A percentile compares a stretch with the other conserved stretches of the same genome.
Conservation (phyloP, 1,140 invertebrate species). For the Drosophila rufa region DNA sequence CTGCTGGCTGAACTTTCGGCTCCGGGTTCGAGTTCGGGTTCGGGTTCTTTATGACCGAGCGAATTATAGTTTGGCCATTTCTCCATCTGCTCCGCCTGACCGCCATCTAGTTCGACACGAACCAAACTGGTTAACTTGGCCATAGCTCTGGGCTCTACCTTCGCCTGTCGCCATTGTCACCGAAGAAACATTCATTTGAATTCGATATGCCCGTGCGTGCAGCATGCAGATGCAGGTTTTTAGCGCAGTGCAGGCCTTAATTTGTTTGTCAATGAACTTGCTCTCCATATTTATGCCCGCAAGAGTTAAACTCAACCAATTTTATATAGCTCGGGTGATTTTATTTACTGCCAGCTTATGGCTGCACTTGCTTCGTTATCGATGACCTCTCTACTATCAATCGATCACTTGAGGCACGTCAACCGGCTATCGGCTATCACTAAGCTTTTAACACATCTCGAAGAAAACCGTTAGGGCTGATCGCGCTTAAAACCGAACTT, state of each 20-base stretch:
- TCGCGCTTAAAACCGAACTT: too few relatives aligned
- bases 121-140: slow-evolving; percentile 10
- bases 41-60: slow-evolving; percentile 35
- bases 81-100: neutral
- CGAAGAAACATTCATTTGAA: slow-evolving; percentile 36
- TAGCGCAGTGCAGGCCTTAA: neutral
- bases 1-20: slow-evolving; percentile 31
- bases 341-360: too few relatives aligned
- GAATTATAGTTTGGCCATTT: slow-evolving; percentile 33
- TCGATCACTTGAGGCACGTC: too few relatives aligned
- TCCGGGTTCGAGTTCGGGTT: slow-evolving; percentile 18
- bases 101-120: neutral
- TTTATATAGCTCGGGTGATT: too few relatives aligned
- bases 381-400: too few relatives aligned
- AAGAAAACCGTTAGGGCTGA: too few relatives aligned
- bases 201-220: slow-evolving; percentile 62
- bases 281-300: neutral
- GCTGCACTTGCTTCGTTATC: too few relatives aligned
- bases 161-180: slow-evolving; percentile 28
- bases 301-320: too few relatives aligned
- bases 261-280: slow-evolving; percentile 18
- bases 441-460: too few relatives aligned
- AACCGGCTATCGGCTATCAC: too few relatives aligned
- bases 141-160: slow-evolving; percentile 13
- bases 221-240: slow-evolving; percentile 16